phyloP scores from a whole-genome alignment of 2,797 vertebrate species.

The Tragelaphus oryx region DNA sequence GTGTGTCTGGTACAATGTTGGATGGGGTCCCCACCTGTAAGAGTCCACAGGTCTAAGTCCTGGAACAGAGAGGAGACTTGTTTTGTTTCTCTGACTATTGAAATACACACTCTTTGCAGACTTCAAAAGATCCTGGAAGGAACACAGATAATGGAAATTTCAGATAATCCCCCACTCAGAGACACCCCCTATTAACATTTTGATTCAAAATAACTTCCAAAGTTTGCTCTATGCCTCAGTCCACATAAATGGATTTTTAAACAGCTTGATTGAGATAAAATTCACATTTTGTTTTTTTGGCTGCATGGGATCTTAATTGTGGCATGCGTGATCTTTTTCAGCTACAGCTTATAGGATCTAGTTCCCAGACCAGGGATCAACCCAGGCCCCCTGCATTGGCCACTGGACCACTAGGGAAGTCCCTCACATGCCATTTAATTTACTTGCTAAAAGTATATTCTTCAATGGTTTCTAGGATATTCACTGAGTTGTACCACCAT shows the following conservation, averaged over 20 bases:
- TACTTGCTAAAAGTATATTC: background rate
- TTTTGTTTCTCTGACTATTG: background rate
- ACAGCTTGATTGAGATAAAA: background rate
- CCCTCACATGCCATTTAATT: background rate
- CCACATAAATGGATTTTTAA: background rate
- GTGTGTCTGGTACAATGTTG: rapidly evolving
- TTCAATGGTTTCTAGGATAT: background rate
- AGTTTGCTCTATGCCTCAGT: background rate
- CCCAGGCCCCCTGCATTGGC: background rate
- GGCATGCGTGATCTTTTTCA: background rate
- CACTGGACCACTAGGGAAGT: background rate
- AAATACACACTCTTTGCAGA: background rate
- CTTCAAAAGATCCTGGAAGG: background rate
- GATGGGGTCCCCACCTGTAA: background rate
- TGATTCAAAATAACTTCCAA: background rate
- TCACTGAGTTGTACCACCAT: background rate
- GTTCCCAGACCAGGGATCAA: background rate
- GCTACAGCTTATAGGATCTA: background rate
- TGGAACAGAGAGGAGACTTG: background rate
- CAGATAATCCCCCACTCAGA: background rate
- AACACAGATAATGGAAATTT: background rate
- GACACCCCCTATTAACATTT: background rate
- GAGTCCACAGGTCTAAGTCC: background rate
- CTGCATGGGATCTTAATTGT: background rate
- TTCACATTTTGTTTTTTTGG: background rate